phyloP scores from a whole-genome alignment of 2,888 invertebrate genomes.

The Germaria angustata region DNA sequence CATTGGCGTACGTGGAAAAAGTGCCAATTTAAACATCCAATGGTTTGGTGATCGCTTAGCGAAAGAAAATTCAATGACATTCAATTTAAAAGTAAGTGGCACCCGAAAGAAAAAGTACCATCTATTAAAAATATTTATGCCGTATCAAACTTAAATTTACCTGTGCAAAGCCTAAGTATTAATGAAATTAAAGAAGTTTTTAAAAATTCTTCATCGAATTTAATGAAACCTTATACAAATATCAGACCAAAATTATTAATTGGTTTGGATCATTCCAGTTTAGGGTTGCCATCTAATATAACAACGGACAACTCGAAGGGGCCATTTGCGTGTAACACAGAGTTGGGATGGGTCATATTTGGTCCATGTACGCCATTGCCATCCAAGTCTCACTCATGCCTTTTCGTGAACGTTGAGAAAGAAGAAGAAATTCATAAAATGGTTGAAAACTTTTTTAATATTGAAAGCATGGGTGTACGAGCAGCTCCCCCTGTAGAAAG shows the following conservation, averaged over 20 bases:
- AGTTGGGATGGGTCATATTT: conserved; percentile 60
- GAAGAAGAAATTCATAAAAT: conserved; percentile 7
- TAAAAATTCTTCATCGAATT: neutral
- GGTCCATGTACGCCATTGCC: conserved; percentile 19
- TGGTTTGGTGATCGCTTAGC: conserved; percentile 42
- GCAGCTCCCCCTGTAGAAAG: conserved; percentile 22
- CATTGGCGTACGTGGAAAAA: conserved; percentile 15
- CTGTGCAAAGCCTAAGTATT: conserved; percentile 47
- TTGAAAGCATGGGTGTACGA: conserved; percentile 47
- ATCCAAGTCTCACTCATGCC: neutral
- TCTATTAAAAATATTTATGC: conserved; percentile 31
- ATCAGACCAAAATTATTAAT: neutral
- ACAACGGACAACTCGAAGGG: neutral
- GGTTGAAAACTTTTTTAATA: conserved; percentile 38
- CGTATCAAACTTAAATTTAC: conserved; percentile 40
- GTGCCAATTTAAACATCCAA: neutral
- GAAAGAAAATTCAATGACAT: neutral
- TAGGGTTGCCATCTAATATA: neutral
- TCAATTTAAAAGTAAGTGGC: conserved; percentile 26
- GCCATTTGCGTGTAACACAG: conserved; percentile 43
- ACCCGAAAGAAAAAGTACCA: conserved; percentile 11
- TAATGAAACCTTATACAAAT: too few relatives aligned
- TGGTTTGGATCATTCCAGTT: neutral
- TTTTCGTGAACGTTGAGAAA: neutral
- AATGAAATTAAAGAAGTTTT: conserved; percentile 19